Percentiles rank a stretch among this genome's conserved stretches.
phyloP scores from a whole-genome alignment of 2,888 invertebrate species.

The Xanthia icteritia region DNA sequence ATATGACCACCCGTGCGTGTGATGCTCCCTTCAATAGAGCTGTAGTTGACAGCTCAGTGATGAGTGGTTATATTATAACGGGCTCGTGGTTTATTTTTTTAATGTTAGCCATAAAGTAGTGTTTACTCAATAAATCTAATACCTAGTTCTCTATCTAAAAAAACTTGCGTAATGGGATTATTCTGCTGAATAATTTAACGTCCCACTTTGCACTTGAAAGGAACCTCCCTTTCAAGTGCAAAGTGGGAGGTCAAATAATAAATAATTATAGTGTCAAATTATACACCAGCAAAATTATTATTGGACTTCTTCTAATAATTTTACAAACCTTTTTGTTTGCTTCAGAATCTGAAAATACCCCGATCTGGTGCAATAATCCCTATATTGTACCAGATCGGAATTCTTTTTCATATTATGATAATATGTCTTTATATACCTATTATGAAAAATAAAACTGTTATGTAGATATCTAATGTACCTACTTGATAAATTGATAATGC shows the following conservation, averaged over 20 bases:
- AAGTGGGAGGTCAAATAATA: no score
- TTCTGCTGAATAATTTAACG: neutral
- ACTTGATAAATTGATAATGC: constrained; percentile 1
- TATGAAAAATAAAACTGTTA: neutral
- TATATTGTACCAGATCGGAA: no score
- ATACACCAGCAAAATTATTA: neutral
- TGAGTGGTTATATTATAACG: constrained; percentile 5
- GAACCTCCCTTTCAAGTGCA: no score
- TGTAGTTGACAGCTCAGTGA: constrained; percentile 43
- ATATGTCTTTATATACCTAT: neutral
- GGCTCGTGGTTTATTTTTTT: constrained; percentile 3
- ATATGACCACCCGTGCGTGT: constrained; percentile 52
- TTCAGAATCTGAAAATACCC: neutral
- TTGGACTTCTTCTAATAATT: neutral
- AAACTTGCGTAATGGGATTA: neutral
- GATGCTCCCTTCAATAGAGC: constrained; percentile 32
- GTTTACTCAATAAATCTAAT: neutral
- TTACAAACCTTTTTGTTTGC: neutral
- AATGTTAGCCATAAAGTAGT: constrained; percentile 4
- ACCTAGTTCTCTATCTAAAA: neutral
- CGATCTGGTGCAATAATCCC: neutral
- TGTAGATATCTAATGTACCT: neutral
- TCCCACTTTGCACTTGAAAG: neutral
- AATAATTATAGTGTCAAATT: no score
- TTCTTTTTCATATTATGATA: neutral